Evolutionary conservation across 2,797 vertebrate genomes (phyloP), one percentile per base, ranked within the genome.

Genomic region (Etheostoma perlongum): DNA sequence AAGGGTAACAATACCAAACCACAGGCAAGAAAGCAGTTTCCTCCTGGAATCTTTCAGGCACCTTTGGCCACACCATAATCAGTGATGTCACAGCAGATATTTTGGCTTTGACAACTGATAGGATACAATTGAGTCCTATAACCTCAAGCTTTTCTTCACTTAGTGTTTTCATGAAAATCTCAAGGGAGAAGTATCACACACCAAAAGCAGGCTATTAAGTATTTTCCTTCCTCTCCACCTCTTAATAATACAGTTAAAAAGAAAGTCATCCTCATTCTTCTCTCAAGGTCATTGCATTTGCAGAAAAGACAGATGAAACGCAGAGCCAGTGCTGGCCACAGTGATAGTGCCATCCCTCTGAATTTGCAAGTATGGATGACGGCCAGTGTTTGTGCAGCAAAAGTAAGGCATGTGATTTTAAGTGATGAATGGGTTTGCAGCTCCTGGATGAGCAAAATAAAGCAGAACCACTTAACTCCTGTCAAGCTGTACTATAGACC

Each of bases 371-470:
- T 71, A 42, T 57, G 58, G 78, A 78, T 69, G 76, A 64, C 59
- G 72, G 76, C 67, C 70, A n/a, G 63, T 63, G 81, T 88, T 86
- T 65, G 77, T 8, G 3, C 9, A 16, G 82, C 75, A 81, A 63
- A 86, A 86, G 52, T 71, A 19, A 75, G 86, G 83, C 84, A 16
- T 66, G 73, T 53, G 72, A 72, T 55, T 90, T 88, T 79, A 86
- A 79, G 70, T 90, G 92, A 93, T 91, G 81, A 92, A 92, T 90
- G 83, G 36, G 58, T 74, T 67, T 70, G 71, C 60, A 53, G 81
- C 60, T 78, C 57, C 83, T 63, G 72, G 64, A 74, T 19, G 61
- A 86, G 72, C 64, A 52, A 77, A 85, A 85, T 77, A 82, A 82
- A 85, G 66, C 82, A 75, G 51, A 80, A 66, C 15, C 82, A 84